phyloP scores from a whole-genome alignment of 2,888 invertebrate species.

The Amiota minor region DNA sequence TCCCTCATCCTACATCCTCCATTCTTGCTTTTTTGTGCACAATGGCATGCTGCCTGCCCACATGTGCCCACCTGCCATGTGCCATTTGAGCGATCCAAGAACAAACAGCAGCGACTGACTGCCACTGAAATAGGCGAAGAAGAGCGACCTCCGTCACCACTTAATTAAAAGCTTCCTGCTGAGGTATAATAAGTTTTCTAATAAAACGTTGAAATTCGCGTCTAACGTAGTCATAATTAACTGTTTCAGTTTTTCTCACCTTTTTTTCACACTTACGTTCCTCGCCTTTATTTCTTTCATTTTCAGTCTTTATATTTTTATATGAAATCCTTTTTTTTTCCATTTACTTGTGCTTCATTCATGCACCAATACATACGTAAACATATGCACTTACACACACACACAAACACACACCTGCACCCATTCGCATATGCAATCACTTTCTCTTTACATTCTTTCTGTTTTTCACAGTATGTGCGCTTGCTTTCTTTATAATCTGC shows the following conservation, averaged over 20 bases:
- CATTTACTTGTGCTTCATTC: neutral
- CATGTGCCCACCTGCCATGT: too few relatives aligned
- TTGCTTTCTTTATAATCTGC: too few relatives aligned
- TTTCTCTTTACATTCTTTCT: neutral
- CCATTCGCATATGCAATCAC: constrained; percentile 1
- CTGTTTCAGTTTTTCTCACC: constrained; percentile 12
- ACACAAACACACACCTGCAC: neutral
- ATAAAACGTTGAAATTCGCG: constrained; percentile 26
- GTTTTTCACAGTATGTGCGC: neutral
- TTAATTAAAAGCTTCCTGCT: constrained; percentile 27
- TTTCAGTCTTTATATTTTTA: neutral
- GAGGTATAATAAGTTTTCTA: constrained; percentile 26
- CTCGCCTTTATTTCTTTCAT: neutral
- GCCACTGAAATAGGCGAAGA: too few relatives aligned
- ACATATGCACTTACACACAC: neutral
- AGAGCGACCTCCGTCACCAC: constrained; percentile 14
- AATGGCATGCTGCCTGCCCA: too few relatives aligned
- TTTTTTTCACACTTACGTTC: neutral
- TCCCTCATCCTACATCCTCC: too few relatives aligned
- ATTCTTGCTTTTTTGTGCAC: too few relatives aligned
- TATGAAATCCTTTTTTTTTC: neutral
- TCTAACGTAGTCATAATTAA: constrained; percentile 25
- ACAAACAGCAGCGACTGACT: too few relatives aligned
- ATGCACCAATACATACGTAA: neutral
- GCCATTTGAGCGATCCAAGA: too few relatives aligned